Base-by-base conservation (phyloP, 2,113 vertebrate species). In the Callopanchax toddi region DNA sequence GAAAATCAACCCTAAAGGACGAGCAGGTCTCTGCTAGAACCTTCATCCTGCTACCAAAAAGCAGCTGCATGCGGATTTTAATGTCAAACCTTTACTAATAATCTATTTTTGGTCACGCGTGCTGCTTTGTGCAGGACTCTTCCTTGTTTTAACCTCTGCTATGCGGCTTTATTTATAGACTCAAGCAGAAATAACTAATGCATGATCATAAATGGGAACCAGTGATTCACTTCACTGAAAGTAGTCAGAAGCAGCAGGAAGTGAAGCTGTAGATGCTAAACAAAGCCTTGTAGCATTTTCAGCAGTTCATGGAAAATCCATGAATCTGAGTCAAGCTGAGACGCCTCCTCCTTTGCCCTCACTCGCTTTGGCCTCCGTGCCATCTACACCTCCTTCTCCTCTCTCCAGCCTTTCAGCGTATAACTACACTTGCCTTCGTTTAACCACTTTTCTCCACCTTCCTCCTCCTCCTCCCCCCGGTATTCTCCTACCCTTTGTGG, bases 351-450 rank as follows among this genome's bases (percentile, higher is more conserved):
- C 58, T 36, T 37, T 60, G 61, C 39, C 60, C 76, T 62, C 72
- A 26, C 52, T 80, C 57, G 56, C 75, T 56, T 55, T 1, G 44
- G 61, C 36, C 10, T 32, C 39, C 12, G 49, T 52, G 56, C 66
- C 69, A 49, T 50, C 17, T 7, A 42, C 21, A 26, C 46, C 55
- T 43, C 61, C 51, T 49, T 51, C 53, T 11, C 63, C 54, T 51
- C 21, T 51, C 37, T 26, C 40, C 52, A 42, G 43, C 62, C 65
- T 76, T 74, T 78, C 61, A 57, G 25, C 23, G 9, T 37, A 48
- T 32, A 66, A 69, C 77, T 69, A 53, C 74, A 74, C 67, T 75
- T 72, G 60, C 49, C 56, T 82, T 76, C 52, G 52, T 75, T 81
- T 67, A 36, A 26, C 64, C 43, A 36, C 69, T 60, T 69, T 67